Evolutionary conservation across 2,113 vertebrate genomes (phyloP).

Genomic region (Larimichthys crocea): DNA sequence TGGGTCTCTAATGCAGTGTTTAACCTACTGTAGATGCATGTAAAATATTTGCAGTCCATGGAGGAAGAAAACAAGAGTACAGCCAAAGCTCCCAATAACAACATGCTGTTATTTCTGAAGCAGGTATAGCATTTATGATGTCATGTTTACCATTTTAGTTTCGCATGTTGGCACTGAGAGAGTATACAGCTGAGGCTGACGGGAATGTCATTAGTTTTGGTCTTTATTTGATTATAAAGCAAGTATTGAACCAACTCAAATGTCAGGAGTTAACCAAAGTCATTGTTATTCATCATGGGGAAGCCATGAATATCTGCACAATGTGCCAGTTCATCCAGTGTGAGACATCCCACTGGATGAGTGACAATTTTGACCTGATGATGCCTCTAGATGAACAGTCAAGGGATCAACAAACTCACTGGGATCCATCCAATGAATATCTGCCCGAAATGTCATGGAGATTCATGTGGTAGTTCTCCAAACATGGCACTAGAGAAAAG

Average conservation of each 20-base stretch:
- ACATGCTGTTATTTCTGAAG: no score
- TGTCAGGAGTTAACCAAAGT: background rate
- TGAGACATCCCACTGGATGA: background rate
- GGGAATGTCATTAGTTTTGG: background rate
- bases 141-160: background rate
- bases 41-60: background rate
- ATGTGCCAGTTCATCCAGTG: background rate
- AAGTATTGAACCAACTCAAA: background rate
- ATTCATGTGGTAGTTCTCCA: no score
- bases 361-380: background rate
- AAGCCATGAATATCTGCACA: background rate
- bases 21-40: background rate
- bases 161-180: background rate
- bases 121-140: background rate
- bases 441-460: no score
- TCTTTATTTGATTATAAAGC: background rate
- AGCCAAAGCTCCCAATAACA: background rate
- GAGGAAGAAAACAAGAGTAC: background rate
- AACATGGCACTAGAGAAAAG: no score
- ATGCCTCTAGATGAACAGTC: background rate
- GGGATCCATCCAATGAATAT: background rate
- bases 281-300: background rate
- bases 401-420: background rate
- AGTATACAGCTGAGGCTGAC: background rate
- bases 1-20: background rate